These are phyloP conservation scores for Anthopleura sola DNA, from an alignment of 64 coral and sea anemone genomes.

Conservation along the genomic window DNA sequence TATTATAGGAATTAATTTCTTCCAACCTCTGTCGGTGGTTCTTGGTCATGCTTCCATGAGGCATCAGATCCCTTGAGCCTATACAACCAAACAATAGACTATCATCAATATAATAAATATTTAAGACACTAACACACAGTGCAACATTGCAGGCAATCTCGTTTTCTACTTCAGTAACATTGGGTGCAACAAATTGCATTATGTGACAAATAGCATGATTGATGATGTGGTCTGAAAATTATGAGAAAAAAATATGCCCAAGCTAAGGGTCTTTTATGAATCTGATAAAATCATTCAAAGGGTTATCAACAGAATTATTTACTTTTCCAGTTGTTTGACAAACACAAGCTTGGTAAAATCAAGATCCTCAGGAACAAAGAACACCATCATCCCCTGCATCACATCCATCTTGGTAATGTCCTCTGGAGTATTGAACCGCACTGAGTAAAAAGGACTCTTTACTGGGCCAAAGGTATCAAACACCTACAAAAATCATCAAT, in stretches of 20 bases:
- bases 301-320: not conserved
- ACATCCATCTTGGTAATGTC: slow-evolving; percentile 42
- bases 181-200: no score
- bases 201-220: no score
- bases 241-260: no score
- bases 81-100: not conserved
- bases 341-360: slow-evolving; percentile 78
- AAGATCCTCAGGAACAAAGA: slow-evolving; percentile 68
- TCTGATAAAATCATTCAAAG: no score
- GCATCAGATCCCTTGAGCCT: slow-evolving; percentile 88
- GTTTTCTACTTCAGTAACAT: no score
- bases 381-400: slow-evolving; percentile 44
- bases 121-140: no score
- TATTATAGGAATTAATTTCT: not conserved
- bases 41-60: slow-evolving; percentile 89
- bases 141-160: no score
- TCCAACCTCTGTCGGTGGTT: slow-evolving; percentile 73
- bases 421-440: slow-evolving; percentile 62
- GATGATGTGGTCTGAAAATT: no score
- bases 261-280: no score
- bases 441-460: slow-evolving; percentile 84
- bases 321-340: slow-evolving; percentile 60
- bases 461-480: slow-evolving; percentile 95
- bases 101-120: no score
- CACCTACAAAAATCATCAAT: slow-evolving; percentile 29